Base-by-base conservation (phyloP, 1,140 invertebrate species). In the Hylaeus anthracinus region DNA sequence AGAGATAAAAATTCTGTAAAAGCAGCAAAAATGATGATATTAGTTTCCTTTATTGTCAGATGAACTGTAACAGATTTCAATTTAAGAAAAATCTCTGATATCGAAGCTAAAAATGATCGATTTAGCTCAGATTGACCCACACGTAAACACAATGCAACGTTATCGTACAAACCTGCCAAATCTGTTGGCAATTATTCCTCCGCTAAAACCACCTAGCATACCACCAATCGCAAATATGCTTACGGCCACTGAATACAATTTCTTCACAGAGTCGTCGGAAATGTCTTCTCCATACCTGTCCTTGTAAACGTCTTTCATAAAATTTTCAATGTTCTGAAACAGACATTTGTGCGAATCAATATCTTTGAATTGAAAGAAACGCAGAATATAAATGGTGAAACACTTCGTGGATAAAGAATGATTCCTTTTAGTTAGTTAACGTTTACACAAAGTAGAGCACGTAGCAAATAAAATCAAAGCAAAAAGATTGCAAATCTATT, bases 171-270 rank as follows among this genome's bases (percentile, higher is more conserved):
- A 98, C 97, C 97, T 97, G 91, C 97, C 97, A 94, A 97, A 98
- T 93, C 96, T 95, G 93, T 98, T 97, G 87, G 97, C 97, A 83
- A 99, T 95, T 93, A 96, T 97, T 72, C 98, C 98, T 48, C 98
- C 98, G 88, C 96, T 95, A 88, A 99, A 97, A 81, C 98, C 98
- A 74, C 98, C 98, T 80, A 99, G 94, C 98, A 99, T 99, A 69
- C 98, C 98, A 53, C 98, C 98, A 85, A 99, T 96, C 78, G 98
- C 98, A 92, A 99, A 99, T 93, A 99, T 97, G 86, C 97, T 97
- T 48, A 99, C 98, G 45, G 98, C 97, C 81, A 99, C 94, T 61
- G 98, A 97, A 94, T 98, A 99, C 45, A 98, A 92, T 82, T 96
- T 95, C 82, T 96, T 95, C 73, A 96, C 95, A 64, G 95, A 94